Percentiles rank a stretch among this genome's conserved stretches.
phyloP scores from a whole-genome alignment of 2,888 invertebrate species.

The Bhutanitis thaidina region DNA sequence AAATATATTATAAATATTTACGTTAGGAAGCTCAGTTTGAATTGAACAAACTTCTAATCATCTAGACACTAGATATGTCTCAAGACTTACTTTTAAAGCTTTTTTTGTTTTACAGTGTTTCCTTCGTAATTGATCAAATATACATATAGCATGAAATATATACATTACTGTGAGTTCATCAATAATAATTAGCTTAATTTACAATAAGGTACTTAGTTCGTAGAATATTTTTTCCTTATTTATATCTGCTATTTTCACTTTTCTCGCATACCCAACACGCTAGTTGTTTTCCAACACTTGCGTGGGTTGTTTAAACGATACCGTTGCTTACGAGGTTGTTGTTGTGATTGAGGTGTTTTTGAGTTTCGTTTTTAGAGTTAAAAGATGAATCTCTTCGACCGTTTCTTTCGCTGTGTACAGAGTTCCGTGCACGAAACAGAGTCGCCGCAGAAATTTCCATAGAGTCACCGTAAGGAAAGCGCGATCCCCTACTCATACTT shows the following conservation, averaged over 20 bases:
- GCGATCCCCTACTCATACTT: slow-evolving; percentile 57
- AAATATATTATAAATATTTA: too few species aligned
- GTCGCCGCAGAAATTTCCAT: slow-evolving; percentile 74
- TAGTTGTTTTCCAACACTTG: neutral
- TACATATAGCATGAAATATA: neutral
- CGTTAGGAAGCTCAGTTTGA: too few species aligned
- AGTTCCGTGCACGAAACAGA: slow-evolving; percentile 57
- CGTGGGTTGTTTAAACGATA: slow-evolving; percentile 38
- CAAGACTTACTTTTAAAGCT: slow-evolving; percentile 15
- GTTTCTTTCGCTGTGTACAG: slow-evolving; percentile 48
- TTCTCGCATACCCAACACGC: neutral
- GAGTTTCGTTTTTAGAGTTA: slow-evolving; percentile 48
- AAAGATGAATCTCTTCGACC: slow-evolving; percentile 50
- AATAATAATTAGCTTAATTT: slow-evolving; percentile 1
- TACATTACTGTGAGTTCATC: neutral
- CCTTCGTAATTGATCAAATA: neutral
- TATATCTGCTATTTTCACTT: neutral
- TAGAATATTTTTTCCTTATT: neutral
- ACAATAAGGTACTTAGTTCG: neutral
- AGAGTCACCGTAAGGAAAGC: slow-evolving; percentile 68
- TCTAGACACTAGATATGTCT: slow-evolving; percentile 3
- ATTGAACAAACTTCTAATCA: too few species aligned
- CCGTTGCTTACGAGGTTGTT: slow-evolving; percentile 59
- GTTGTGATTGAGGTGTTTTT: slow-evolving; percentile 60
- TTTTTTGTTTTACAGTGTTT: slow-evolving; percentile 2